Evolutionary conservation across 2,888 invertebrate genomes (phyloP).

Genomic region (Dinocampus coccinellae): DNA sequence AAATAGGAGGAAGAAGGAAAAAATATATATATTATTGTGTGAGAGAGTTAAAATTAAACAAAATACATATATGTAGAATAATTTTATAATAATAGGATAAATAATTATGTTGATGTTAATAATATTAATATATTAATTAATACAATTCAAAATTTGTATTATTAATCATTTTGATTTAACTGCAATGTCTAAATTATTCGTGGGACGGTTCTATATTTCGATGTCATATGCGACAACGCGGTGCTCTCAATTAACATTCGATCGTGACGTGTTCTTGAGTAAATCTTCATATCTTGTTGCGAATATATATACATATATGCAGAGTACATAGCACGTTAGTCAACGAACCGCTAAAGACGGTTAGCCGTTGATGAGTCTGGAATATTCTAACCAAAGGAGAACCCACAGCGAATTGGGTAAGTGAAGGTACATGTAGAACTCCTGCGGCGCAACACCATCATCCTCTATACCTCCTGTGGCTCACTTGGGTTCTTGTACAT

Average conservation of each 20-base stretch:
- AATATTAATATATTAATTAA: neutral
- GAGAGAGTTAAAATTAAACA: no score
- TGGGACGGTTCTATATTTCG: neutral
- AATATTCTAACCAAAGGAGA: conserved; percentile 46
- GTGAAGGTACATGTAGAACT: conserved; percentile 27
- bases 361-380: conserved; percentile 59
- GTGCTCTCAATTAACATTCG: conserved; percentile 31
- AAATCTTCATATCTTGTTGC: neutral
- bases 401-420: conserved; percentile 30
- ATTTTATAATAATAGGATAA: no score
- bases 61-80: no score
- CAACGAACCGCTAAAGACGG: conserved; percentile 49
- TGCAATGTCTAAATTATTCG: neutral
- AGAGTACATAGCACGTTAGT: conserved; percentile 17
- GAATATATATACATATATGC: conserved; percentile 1
- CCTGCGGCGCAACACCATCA: conserved; percentile 52
- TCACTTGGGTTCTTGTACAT: conserved; percentile 58
- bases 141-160: neutral
- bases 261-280: conserved; percentile 9
- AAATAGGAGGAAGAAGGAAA: neutral
- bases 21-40: no score
- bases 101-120: neutral
- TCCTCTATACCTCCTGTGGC: conserved; percentile 53
- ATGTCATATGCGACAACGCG: neutral
- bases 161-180: neutral